A percentile compares a stretch with the other conserved stretches of the same genome.
These are phyloP conservation scores for Scaptomyza caliginosa DNA, from an alignment of 2,888 invertebrate genomes.

Conservation along the genomic window DNA sequence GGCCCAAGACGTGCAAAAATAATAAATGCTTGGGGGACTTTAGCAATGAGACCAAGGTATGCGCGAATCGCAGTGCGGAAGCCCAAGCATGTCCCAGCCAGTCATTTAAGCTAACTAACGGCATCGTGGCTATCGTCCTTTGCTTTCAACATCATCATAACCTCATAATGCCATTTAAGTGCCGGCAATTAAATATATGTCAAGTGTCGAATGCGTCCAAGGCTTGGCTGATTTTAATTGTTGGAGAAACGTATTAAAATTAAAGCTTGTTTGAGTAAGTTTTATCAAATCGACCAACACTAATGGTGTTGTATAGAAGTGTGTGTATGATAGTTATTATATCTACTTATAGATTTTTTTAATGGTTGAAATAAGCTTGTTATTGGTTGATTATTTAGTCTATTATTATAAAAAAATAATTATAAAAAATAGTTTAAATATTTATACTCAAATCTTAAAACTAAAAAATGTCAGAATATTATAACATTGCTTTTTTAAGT, in stretches of 20 bases:
- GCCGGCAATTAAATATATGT: conserved; percentile 53
- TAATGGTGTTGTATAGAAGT: too few relatives aligned
- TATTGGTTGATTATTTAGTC: too few relatives aligned
- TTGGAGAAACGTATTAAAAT: background rate
- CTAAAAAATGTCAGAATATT: too few relatives aligned
- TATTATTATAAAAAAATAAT: too few relatives aligned
- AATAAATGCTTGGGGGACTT: conserved; percentile 26
- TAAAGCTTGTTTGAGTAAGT: background rate
- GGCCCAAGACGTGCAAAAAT: conserved; percentile 28
- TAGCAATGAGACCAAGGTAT: conserved; percentile 1
- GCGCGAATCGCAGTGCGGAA: background rate
- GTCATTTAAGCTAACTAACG: conserved; percentile 17
- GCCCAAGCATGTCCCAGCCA: conserved; percentile 11
- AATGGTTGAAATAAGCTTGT: too few relatives aligned
- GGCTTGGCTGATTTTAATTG: background rate
- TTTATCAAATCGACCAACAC: too few relatives aligned
- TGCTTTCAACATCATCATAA: conserved; percentile 15
- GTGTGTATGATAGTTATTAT: too few relatives aligned
- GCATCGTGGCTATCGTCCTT: background rate
- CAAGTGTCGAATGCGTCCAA: background rate
- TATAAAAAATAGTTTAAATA: too few relatives aligned
- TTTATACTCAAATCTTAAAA: too few relatives aligned
- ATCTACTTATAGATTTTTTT: too few relatives aligned
- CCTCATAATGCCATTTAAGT: conserved; percentile 30
- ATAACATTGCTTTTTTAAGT: too few relatives aligned